Evolutionary conservation across 1,140 invertebrate species (phyloP).

Genomic region (Tenebrio molitor): DNA sequence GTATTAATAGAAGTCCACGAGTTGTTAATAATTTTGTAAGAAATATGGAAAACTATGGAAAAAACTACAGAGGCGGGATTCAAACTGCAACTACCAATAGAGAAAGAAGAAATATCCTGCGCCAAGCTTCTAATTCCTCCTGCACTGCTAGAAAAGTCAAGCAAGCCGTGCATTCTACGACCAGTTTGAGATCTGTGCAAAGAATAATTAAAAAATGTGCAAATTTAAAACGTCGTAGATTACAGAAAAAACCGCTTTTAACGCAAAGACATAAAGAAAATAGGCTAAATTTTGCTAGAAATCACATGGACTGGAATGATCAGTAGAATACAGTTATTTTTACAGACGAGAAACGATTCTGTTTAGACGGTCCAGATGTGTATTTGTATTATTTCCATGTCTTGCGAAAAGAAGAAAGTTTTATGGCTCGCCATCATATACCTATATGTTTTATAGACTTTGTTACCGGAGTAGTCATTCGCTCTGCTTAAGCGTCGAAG

Average conservation of each 20-base stretch:
- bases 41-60: conserved; percentile 44
- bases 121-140: conserved; percentile 30
- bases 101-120: conserved; percentile 38
- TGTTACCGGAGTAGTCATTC: too few relatives aligned
- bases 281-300: conserved; percentile 29
- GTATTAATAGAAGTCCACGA: background rate
- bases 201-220: conserved; percentile 25
- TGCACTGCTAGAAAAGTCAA: conserved; percentile 18
- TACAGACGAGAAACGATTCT: conserved; percentile 66
- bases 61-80: conserved; percentile 34
- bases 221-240: conserved; percentile 3
- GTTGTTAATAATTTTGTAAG: conserved; percentile 36
- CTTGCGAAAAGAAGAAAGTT: conserved; percentile 62
- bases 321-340: conserved; percentile 57
- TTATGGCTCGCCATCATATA: conserved; percentile 22
- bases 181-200: conserved; percentile 21
- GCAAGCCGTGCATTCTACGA: conserved; percentile 10
- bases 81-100: conserved; percentile 12
- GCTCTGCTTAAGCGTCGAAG: too few relatives aligned
- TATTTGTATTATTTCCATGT: conserved; percentile 66
- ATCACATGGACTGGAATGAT: conserved; percentile 36
- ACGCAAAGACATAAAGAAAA: conserved; percentile 1
- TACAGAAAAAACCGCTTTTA: conserved; percentile 36
- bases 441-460: too few relatives aligned
- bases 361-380: conserved; percentile 65